Evolutionary conservation across 2,888 invertebrate genomes (phyloP).

Genomic region (Dryomyza anilis): DNA sequence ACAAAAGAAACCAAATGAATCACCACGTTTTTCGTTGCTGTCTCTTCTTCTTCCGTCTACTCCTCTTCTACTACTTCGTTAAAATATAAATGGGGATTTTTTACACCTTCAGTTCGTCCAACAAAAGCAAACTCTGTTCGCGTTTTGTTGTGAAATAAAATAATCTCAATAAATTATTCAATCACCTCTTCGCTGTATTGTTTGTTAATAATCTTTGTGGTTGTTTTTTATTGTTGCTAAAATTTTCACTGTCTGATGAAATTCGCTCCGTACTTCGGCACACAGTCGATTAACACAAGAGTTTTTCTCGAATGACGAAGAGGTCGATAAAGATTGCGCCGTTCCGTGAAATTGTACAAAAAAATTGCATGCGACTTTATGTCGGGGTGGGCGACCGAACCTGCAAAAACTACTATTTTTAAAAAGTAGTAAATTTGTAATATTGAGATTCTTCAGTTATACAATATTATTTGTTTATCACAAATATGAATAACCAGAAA

Average conservation of each 20-base stretch:
- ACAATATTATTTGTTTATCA: too few relatives aligned
- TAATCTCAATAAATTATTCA: constrained; percentile 24
- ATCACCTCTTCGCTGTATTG: constrained; percentile 16
- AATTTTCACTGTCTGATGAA: constrained; percentile 32
- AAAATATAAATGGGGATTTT: too few relatives aligned
- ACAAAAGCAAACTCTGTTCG: constrained; percentile 24
- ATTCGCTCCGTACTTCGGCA: constrained; percentile 31
- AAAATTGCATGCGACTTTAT: background rate
- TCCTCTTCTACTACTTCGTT: constrained; percentile 22
- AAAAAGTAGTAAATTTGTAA: too few relatives aligned
- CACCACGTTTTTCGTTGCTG: constrained; percentile 24
- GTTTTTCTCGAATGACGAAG: constrained; percentile 34
- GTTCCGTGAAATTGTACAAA: background rate
- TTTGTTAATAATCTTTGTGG: constrained; percentile 17
- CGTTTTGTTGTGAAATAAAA: constrained; percentile 26
- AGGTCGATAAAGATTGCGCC: constrained; percentile 17
- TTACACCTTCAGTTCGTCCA: too few relatives aligned
- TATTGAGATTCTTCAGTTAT: too few relatives aligned
- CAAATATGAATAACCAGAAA: too few relatives aligned
- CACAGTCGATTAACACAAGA: constrained; percentile 30
- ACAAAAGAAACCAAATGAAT: too few relatives aligned
- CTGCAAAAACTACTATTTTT: too few relatives aligned
- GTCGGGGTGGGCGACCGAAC: too few relatives aligned
- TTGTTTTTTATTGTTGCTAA: constrained; percentile 8
- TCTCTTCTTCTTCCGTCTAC: background rate